Evolutionary conservation across 2,113 vertebrate genomes (phyloP).

Genomic region (Hystrix cristata): DNA sequence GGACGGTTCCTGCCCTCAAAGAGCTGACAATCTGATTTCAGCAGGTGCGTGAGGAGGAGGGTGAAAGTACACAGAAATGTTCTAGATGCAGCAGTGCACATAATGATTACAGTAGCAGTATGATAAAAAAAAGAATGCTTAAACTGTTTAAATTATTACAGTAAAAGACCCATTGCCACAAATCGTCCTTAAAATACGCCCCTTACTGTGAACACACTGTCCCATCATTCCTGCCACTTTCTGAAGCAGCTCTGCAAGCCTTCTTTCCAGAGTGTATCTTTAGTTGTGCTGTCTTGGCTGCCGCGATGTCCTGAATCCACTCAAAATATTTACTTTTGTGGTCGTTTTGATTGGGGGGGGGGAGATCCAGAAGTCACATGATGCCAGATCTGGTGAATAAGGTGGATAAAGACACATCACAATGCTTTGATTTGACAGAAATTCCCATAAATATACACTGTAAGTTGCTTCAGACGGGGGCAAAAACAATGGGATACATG

Average conservation of each 20-base stretch:
- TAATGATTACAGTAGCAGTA: neutral
- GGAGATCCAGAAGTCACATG: neutral
- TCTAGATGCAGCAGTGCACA: neutral
- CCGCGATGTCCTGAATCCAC: neutral
- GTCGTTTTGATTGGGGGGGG: neutral
- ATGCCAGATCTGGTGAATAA: neutral
- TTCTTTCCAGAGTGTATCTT: neutral
- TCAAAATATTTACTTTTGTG: neutral
- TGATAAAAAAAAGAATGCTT: neutral
- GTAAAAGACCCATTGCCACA: neutral
- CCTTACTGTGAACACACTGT: neutral
- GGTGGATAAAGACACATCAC: neutral
- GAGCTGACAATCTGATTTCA: neutral
- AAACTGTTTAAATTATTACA: neutral
- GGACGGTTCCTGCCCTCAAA: neutral
- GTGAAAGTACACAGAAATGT: neutral
- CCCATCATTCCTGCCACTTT: neutral
- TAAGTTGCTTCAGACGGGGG: neutral
- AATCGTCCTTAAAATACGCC: neutral
- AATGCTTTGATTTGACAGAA: neutral
- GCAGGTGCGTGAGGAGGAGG: neutral
- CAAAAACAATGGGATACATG: neutral
- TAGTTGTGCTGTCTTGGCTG: neutral
- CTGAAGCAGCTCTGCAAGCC: neutral
- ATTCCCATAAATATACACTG: neutral